Evolutionary conservation across 2,888 invertebrate species (phyloP).

Genomic region (Ganaspis brasiliensis): DNA sequence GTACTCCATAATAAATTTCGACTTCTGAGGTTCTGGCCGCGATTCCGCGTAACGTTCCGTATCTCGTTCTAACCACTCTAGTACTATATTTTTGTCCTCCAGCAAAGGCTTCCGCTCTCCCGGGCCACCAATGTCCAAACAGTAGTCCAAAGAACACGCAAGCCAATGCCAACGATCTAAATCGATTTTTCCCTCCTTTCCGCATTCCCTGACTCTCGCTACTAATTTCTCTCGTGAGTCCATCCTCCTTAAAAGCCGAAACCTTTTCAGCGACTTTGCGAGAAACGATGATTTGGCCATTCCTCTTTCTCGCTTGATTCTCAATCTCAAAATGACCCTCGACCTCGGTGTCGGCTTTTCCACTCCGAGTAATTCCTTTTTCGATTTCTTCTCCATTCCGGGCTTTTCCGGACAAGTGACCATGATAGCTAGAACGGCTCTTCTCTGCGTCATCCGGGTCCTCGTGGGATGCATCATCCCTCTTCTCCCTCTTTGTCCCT

Average conservation of each 20-base stretch:
- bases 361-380: neutral
- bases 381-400: neutral
- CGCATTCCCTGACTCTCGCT: slow-evolving; percentile 28
- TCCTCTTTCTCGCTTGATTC: slow-evolving; percentile 14
- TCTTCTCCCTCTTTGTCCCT: slow-evolving; percentile 14
- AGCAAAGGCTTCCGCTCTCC: slow-evolving; percentile 78
- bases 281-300: neutral
- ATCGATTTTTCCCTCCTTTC: slow-evolving; percentile 17
- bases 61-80: slow-evolving; percentile 92
- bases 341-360: slow-evolving; percentile 11
- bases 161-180: slow-evolving; percentile 42
- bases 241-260: slow-evolving; percentile 3
- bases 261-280: neutral
- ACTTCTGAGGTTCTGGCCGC: slow-evolving; percentile 92
- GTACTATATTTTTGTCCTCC: slow-evolving; percentile 90
- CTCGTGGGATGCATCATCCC: slow-evolving; percentile 13
- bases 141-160: slow-evolving; percentile 63
- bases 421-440: neutral
- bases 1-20: slow-evolving; percentile 96
- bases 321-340: slow-evolving; percentile 16
- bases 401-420: neutral
- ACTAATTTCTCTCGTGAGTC: slow-evolving; percentile 42
- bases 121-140: slow-evolving; percentile 62
- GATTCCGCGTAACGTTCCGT: slow-evolving; percentile 93
- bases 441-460: slow-evolving; percentile 11